A percentile compares a stretch with the other conserved stretches of the same genome.
Evolutionary conservation across 2,797 vertebrate species (phyloP).

Genomic region (Crocidura indochinensis): DNA sequence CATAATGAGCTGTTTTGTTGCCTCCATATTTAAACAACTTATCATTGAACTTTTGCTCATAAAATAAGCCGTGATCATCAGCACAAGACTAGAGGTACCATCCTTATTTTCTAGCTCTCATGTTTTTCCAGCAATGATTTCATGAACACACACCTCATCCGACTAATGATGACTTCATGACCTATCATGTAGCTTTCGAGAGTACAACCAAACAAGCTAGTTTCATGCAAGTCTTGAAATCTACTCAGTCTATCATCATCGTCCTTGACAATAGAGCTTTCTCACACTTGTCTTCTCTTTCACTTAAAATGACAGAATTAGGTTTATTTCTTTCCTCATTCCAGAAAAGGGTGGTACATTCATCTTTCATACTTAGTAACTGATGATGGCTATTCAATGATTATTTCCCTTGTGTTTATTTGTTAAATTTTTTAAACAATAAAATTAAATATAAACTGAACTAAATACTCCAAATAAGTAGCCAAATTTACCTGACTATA

Average conservation of each 20-base stretch:
- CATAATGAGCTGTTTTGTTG: conserved; percentile 25
- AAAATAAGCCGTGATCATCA: conserved; percentile 58
- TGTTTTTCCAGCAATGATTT: conserved; percentile 51
- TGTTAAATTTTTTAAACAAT: not conserved
- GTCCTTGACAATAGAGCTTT: conserved; percentile 58
- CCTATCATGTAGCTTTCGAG: conserved; percentile 1
- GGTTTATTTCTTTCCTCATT: conserved; percentile 69
- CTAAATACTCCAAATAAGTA: not conserved
- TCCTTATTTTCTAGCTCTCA: conserved; percentile 22
- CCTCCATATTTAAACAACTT: conserved; percentile 54
- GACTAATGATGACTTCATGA: conserved; percentile 51
- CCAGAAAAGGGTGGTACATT: conserved; percentile 60
- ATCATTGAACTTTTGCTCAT: conserved; percentile 36
- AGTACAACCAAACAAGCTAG: conserved; percentile 13
- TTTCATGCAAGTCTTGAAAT: conserved; percentile 37
- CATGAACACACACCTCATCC: conserved; percentile 39
- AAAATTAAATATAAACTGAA: conserved; percentile 7
- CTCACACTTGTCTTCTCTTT: conserved; percentile 26
- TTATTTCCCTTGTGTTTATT: not conserved
- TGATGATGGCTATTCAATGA: not conserved
- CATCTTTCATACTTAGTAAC: not conserved
- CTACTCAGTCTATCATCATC: conserved; percentile 58
- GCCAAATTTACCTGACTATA: not conserved
- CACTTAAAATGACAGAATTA: not conserved
- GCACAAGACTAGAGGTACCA: conserved; percentile 1